Conservation (phyloP, 2,797 vertebrate species). For the Rhyacichthys aspro region DNA sequence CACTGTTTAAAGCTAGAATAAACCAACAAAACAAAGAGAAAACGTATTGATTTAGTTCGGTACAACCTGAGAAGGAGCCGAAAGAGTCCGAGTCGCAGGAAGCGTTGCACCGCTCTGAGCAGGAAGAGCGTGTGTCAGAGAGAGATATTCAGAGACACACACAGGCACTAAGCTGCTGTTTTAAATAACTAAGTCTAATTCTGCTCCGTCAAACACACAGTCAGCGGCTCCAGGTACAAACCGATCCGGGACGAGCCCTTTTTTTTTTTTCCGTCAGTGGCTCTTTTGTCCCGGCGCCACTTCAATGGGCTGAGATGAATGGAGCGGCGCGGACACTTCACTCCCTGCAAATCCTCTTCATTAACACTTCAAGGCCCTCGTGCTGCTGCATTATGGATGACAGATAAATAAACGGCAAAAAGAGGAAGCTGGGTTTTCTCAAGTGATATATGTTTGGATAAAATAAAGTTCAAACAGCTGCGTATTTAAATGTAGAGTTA, state of each 20-base stretch:
- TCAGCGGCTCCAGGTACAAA: background rate
- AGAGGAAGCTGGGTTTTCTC: background rate
- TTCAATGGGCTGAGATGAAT: constrained; percentile 57
- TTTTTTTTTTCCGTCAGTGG: no score
- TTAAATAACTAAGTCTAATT: constrained; percentile 50
- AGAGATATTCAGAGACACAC: constrained; percentile 2
- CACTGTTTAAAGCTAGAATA: background rate
- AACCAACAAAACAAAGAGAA: background rate
- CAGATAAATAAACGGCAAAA: background rate
- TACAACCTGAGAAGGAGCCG: constrained; percentile 70
- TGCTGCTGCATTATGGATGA: constrained; percentile 74
- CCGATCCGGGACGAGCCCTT: background rate
- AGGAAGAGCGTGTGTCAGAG: background rate
- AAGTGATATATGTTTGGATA: background rate
- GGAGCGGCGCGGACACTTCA: constrained; percentile 53
- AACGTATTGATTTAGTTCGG: constrained; percentile 15
- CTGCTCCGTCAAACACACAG: constrained; percentile 21
- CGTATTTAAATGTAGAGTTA: no score
- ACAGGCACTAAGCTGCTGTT: constrained; percentile 54
- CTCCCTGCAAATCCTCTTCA: no score
- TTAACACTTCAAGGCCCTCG: constrained; percentile 81
- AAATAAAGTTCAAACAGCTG: no score
- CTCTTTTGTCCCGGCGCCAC: constrained; percentile 48
- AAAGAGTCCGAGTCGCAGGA: constrained; percentile 27
- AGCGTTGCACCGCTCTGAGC: constrained; percentile 21